Evolutionary conservation across 2,888 invertebrate genomes (phyloP).

Genomic region (Crepidodera aurea): DNA sequence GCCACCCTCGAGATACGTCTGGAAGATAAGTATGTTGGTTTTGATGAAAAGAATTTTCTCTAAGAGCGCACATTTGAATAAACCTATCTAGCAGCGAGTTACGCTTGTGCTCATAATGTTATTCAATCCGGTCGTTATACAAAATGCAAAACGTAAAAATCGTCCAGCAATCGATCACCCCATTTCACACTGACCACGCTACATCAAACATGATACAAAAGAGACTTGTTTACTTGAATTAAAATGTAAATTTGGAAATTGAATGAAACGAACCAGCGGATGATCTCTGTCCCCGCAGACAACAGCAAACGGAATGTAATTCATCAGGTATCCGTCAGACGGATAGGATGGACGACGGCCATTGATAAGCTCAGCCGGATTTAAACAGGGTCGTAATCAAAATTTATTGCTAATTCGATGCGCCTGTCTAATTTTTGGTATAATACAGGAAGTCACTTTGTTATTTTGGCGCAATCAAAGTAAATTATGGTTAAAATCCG

Average conservation of each 20-base stretch:
- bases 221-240: constrained; percentile 34
- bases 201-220: constrained; percentile 31
- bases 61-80: too few species aligned
- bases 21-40: too few species aligned
- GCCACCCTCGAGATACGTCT: too few species aligned
- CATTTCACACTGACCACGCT: constrained; percentile 16
- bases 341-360: constrained; percentile 33
- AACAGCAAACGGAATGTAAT: constrained; percentile 41
- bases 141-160: constrained; percentile 19
- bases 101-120: not conserved
- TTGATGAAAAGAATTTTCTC: too few species aligned
- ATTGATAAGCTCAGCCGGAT: constrained; percentile 18
- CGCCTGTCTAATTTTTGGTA: not conserved
- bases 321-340: constrained; percentile 42
- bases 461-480: constrained; percentile 1
- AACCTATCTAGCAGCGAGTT: not conserved
- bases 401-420: constrained; percentile 13
- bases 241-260: constrained; percentile 38
- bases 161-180: constrained; percentile 26
- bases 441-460: not conserved
- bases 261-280: constrained; percentile 32
- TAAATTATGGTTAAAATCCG: not conserved
- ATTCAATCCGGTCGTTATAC: constrained; percentile 14
- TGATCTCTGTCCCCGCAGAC: constrained; percentile 30
- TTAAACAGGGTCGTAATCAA: constrained; percentile 11